Evolutionary conservation across 2,888 invertebrate species (phyloP), one percentile per base, ranked within the genome.

Genomic region (Thereva nobilitata): DNA sequence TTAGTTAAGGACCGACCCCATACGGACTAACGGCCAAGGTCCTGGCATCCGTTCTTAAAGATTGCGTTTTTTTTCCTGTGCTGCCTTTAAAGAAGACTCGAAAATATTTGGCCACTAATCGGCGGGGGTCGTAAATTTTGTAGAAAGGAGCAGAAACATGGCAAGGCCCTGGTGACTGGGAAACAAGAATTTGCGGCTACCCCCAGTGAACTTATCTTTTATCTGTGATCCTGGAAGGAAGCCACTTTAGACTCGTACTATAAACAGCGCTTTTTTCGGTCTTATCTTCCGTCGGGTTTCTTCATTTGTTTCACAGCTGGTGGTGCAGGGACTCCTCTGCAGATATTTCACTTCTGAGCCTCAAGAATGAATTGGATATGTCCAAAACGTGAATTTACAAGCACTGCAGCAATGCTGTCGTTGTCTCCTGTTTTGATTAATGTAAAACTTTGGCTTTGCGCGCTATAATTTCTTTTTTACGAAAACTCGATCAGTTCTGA

Each of bases 291-390:
- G 40, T 56, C 35, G 65, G 45, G 55, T 56, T 56, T 49, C 41
- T 40, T 65, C 55, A 65, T 65, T 65, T 65, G 65, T 65, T 49
- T 65, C 65, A 38, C 65, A 55, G 65, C 49, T 56, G 65, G 65
- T 42, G 56, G 56, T 55, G 42, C 53, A 38, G n/a, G 49, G 8
- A 37, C 64, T 42, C 44, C 44, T 40, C n/a, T 37, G 35, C 35
- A 49, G 35, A 10, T 40, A 49, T 38, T 3, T 49, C 12, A 40
- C 59, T 10, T 38, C 9, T 38, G 38, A 38, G 34, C 47, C 35
- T 47, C 8, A 35, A 12, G 7, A 38, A 38, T 35, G 53, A 35
- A n/a, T 23, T 23, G 23, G 23, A 23, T 23, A 2, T 23, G 23
- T 23, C 23, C 23, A 23, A 23, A 23, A 1, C 23, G 23, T 1